phyloP scores from a whole-genome alignment of 2,888 invertebrate species.

The Cryptocephalus primarius region DNA sequence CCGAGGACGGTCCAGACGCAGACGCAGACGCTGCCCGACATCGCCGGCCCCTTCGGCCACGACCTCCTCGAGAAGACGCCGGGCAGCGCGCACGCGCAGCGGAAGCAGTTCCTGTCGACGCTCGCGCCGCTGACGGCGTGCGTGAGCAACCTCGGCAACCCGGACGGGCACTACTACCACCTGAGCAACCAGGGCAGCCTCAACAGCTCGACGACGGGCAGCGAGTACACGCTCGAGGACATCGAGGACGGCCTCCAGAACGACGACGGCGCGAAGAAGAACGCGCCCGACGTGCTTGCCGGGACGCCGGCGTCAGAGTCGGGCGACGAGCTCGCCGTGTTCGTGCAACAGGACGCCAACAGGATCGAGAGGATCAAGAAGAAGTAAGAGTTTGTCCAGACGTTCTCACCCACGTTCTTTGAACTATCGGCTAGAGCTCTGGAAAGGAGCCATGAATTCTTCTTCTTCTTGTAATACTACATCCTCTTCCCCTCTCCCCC shows the following conservation, averaged over 20 bases:
- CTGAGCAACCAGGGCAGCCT: constrained; percentile 32
- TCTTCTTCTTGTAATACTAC: no score
- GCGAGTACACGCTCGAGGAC: constrained; percentile 58
- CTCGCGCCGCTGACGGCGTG: constrained; percentile 70
- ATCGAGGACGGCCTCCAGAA: constrained; percentile 49
- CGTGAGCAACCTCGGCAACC: constrained; percentile 44
- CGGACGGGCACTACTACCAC: constrained; percentile 50
- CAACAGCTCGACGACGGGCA: constrained; percentile 50
- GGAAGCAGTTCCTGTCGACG: constrained; percentile 69
- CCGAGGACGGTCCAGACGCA: constrained; percentile 16
- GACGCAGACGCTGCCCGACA: constrained; percentile 35
- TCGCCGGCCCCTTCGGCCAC: constrained; percentile 38
- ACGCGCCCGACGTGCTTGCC: constrained; percentile 69
- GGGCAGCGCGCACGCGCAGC: constrained; percentile 42
- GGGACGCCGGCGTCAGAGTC: constrained; percentile 51
- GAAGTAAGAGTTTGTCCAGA: constrained; percentile 38
- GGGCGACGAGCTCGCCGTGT: constrained; percentile 69
- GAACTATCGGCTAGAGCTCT: no score
- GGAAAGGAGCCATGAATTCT: no score
- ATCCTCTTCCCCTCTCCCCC: no score
- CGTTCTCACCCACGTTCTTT: not conserved
- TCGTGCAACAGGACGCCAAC: constrained; percentile 74
- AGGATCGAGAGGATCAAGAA: constrained; percentile 74
- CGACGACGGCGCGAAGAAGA: constrained; percentile 40
- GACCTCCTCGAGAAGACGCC: constrained; percentile 3